phyloP scores from a whole-genome alignment of 1,140 invertebrate genomes.

The Phenacoccus solenopsis region DNA sequence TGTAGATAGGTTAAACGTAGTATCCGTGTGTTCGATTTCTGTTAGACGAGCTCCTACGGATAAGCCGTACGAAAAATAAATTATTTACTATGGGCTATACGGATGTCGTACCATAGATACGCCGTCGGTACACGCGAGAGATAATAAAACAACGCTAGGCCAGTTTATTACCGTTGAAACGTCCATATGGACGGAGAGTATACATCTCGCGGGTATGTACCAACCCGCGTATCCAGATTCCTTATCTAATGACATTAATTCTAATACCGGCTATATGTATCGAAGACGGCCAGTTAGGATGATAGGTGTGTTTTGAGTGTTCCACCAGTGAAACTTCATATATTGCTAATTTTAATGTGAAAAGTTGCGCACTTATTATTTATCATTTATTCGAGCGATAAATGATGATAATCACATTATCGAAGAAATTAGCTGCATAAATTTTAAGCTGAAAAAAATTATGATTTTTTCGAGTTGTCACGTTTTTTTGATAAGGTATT shows the following conservation, averaged over 20 bases:
- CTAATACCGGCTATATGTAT: background rate
- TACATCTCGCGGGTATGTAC: background rate
- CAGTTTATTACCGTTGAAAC: background rate
- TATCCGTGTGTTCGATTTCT: background rate
- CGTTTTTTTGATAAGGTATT: too few relatives aligned
- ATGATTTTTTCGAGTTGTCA: too few relatives aligned
- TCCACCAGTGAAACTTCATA: too few relatives aligned
- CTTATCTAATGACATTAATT: background rate
- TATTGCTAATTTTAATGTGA: too few relatives aligned
- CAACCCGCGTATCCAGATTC: background rate
- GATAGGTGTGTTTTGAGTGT: too few relatives aligned
- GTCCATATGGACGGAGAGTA: background rate
- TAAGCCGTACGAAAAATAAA: conserved; percentile 3
- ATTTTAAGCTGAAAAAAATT: too few relatives aligned
- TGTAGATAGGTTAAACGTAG: background rate
- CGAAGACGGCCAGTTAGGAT: too few relatives aligned
- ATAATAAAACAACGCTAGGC: background rate
- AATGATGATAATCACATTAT: too few relatives aligned
- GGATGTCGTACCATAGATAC: background rate
- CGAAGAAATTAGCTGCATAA: too few relatives aligned
- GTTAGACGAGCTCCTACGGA: background rate
- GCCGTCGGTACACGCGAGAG: background rate
- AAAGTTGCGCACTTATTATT: too few relatives aligned
- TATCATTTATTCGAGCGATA: too few relatives aligned
- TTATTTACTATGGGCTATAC: background rate